Evolutionary conservation across 2,797 vertebrate genomes (phyloP), one percentile per base, ranked within the genome.

Genomic region (Anolis apletophallus): DNA sequence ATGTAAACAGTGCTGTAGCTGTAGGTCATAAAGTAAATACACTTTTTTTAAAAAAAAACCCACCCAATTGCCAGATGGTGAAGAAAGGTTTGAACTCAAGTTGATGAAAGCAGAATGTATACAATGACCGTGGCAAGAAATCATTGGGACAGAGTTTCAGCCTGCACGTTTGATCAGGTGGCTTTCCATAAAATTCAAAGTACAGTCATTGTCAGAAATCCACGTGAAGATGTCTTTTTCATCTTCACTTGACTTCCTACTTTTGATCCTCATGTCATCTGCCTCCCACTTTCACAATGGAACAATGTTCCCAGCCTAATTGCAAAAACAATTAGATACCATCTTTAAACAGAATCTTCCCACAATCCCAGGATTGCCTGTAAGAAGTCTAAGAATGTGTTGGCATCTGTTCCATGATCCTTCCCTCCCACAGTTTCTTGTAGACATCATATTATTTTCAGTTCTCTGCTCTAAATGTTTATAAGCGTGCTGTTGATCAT

Each of bases 11-110:
- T 91, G 95, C 92, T 93, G 94, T 95, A 46, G 80, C 94, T 72
- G 83, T 94, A 95, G 95, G 94, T 96, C 94, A 94, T 96, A 96
- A 97, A 96, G 93, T 94, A 96, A 96, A 96, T 93, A 94, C 96
- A 96, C 95, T 96, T 95, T 67, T 64, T n/a, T 17, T 12, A 76
- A 88, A 91, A 88, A 21, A 76, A 88, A 91, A 88, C 90, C 91
- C 85, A 92, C 3, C 90, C 87, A 89, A 74, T 91, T 92, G 90
- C 96, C 96, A 97, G 95, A 96, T 96, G 96, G 95, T 91, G 96
- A 96, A 95, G 79, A 91, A 92, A 94, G 92, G 86, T 89, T 90
- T 91, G 76, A 94, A 92, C 69, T 87, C 83, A 94, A 92, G 0
- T 78, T 55, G 50, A 92, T 89, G 92, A 93, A 93, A 93, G 86